Evolutionary conservation across 2,113 vertebrate species (phyloP), one percentile per base, ranked within the genome.

Genomic region (Machaerirhynchus nigripectus): DNA sequence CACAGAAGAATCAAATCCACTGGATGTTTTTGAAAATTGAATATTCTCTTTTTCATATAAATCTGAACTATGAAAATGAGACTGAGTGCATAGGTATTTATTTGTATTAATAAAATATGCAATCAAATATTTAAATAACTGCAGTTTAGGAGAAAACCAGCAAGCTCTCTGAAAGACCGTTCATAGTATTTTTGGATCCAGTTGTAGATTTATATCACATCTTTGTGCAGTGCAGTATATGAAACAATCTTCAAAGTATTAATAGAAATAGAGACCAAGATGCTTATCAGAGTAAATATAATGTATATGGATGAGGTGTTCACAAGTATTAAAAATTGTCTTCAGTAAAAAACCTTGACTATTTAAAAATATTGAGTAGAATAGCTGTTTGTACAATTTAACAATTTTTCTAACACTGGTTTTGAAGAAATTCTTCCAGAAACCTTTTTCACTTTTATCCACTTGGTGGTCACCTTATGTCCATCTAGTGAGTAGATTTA

Each of bases 201-300:
- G 16, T 28, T 80, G 55, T 65, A 93, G 84, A 86, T 89, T 93
- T 67, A n/a, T 53, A 78, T 93, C 50, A 55, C 55, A 82, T 65
- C 84, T 89, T 93, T 60, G 5, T 71, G n/a, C 44, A 71, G 57
- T 55, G 6, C 40, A 84, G 56, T 87, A 63, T 55, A 76, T 31
- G 73, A 87, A 97, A 96, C 33, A 28, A 33, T 82, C 85, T 92
- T 91, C 27, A 80, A 96, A 97, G 33, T 71, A 67, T 74, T 87
- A 89, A 84, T 70, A 94, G 47, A 94, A 97, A 92, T 94, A 23
- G 86, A 89, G 59, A 87, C 60, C 65, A 94, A 95, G 70, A 94
- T 88, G 88, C 39, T 15, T 92, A 96, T 93, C 80, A 84, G 81
- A 96, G 28, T 49, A 91, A 95, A 76, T 63, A 87, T 79, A 88